These are phyloP conservation scores for Cheirogaleus major DNA, from an alignment of 2,797 vertebrate genomes.

Conservation along the genomic window DNA sequence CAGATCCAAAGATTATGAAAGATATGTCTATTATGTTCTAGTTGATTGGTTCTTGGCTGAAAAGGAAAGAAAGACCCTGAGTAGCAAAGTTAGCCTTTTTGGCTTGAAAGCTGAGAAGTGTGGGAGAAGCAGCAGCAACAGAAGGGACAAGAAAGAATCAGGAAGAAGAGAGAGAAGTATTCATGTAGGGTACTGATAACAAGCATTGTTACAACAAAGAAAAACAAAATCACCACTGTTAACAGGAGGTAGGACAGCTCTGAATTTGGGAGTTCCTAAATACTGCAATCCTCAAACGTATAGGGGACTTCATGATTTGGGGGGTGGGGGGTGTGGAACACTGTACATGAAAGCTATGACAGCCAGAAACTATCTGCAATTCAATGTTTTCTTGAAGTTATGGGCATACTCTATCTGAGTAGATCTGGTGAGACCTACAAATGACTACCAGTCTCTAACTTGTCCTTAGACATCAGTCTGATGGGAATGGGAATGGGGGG, in stretches of 20 bases:
- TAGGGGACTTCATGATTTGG: neutral
- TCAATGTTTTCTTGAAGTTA: neutral
- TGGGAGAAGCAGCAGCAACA: slow-evolving; percentile 15
- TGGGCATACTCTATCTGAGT: neutral
- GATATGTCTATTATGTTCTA: neutral
- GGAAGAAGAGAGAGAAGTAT: neutral
- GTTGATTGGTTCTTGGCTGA: neutral
- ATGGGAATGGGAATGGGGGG: neutral
- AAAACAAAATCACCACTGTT: neutral
- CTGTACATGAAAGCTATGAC: neutral
- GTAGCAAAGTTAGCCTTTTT: neutral
- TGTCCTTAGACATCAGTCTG: neutral
- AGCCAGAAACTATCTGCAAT: neutral
- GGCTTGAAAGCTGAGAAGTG: slow-evolving; percentile 24
- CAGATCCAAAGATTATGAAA: neutral
- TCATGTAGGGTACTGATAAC: neutral
- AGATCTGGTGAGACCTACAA: neutral
- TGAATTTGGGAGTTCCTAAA: neutral
- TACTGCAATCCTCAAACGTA: neutral
- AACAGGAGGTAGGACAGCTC: neutral
- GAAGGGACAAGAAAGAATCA: neutral
- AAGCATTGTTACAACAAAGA: neutral
- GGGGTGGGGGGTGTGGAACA: too few species aligned
- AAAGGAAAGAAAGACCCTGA: neutral
- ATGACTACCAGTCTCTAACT: neutral